Conservation (phyloP, 2,888 invertebrate species). For the Aelia acuminata region DNA sequence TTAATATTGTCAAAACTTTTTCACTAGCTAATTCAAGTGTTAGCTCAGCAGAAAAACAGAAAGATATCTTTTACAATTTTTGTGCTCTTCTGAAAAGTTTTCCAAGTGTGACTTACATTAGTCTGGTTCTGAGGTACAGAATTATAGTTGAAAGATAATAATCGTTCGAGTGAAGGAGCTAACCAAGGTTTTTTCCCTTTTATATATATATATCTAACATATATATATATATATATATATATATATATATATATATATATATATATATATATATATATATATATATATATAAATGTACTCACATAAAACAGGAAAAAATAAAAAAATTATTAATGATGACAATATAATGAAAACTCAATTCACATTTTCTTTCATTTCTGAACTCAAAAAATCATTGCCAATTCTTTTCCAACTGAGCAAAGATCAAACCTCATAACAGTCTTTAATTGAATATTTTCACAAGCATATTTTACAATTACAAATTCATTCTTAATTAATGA, state of each 20-base stretch:
- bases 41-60: too few species aligned
- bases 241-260: not conserved
- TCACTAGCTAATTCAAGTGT: too few species aligned
- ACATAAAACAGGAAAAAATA: conserved; percentile 31
- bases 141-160: too few species aligned
- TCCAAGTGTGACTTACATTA: too few species aligned
- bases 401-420: conserved; percentile 18
- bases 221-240: not conserved
- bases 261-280: not conserved
- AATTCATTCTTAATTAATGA: not conserved
- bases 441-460: conserved; percentile 14
- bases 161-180: not conserved
- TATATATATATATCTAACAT: not conserved
- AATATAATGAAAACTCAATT: conserved; percentile 5
- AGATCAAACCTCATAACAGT: conserved; percentile 24
- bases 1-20: too few species aligned
- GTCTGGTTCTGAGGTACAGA: too few species aligned
- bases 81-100: too few species aligned
- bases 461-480: conserved; percentile 8
- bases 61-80: too few species aligned
- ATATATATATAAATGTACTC: not conserved
- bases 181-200: not conserved
- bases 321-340: not conserved
- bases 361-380: not conserved
- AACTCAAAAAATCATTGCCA: conserved; percentile 1